Conservation (phyloP, 2,113 vertebrate genomes). For the Cynopterus brachyotis region DNA sequence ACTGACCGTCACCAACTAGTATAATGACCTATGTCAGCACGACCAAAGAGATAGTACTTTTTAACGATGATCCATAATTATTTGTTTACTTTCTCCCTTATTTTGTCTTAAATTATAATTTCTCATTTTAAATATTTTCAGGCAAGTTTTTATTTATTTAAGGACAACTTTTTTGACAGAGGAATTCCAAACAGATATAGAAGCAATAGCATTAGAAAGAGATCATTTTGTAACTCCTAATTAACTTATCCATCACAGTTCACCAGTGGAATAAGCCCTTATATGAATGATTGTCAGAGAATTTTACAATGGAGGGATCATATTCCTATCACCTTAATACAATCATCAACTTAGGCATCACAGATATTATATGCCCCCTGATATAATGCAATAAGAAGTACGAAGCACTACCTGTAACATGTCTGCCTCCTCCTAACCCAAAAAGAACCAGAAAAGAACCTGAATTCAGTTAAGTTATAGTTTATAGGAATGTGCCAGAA, state of each 20-base stretch:
- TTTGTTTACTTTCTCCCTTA: not conserved
- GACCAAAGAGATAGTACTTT: not conserved
- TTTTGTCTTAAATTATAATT: constrained; percentile 4
- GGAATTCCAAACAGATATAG: not conserved
- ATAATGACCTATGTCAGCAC: not conserved
- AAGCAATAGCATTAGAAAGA: not conserved
- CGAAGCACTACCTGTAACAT: not conserved
- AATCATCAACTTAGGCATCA: not conserved
- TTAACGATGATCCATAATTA: not conserved
- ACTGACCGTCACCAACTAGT: not conserved
- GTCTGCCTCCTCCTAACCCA: no score
- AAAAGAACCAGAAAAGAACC: not conserved
- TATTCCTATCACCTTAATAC: not conserved
- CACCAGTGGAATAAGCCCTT: not conserved
- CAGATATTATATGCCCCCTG: not conserved
- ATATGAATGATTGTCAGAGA: not conserved
- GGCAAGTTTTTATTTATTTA: not conserved
- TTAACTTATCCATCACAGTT: not conserved
- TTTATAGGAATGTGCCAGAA: not conserved
- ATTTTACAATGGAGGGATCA: not conserved
- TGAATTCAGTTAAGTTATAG: not conserved
- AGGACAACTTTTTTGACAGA: not conserved
- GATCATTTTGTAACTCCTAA: not conserved
- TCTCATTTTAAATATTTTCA: constrained; percentile 44
- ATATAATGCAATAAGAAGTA: not conserved